phyloP scores from a whole-genome alignment of 1,140 invertebrate species.

The Magallana ariakensis region DNA sequence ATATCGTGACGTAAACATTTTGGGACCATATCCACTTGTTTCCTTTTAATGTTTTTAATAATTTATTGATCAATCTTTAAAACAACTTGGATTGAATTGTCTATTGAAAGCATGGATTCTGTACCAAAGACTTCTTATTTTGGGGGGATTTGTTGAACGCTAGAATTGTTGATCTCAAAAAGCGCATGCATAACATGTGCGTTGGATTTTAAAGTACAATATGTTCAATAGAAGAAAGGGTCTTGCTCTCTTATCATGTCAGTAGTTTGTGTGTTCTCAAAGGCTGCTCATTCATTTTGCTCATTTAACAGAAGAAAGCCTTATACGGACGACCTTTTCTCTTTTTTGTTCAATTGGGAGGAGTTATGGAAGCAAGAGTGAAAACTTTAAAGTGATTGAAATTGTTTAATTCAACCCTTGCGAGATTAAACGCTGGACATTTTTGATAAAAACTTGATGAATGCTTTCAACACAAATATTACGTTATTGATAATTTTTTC shows the following conservation, averaged over 20 bases:
- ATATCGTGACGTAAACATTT: background rate
- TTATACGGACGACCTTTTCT: background rate
- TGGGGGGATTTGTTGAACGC: background rate
- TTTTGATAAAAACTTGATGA: slow-evolving; percentile 15
- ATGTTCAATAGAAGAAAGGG: background rate
- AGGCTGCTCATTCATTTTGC: background rate
- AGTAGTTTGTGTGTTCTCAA: background rate
- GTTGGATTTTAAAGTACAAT: background rate
- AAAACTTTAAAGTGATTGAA: slow-evolving; percentile 18
- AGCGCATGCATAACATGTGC: background rate
- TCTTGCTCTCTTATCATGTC: background rate
- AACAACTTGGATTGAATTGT: background rate
- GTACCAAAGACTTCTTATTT: background rate
- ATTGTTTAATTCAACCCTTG: slow-evolving; percentile 21
- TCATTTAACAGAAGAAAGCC: background rate
- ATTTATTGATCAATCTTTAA: slow-evolving; percentile 9
- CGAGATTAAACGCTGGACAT: slow-evolving; percentile 5
- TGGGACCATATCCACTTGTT: background rate
- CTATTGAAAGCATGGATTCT: background rate
- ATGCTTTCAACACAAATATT: slow-evolving; percentile 26
- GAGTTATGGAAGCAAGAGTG: slow-evolving; percentile 4
- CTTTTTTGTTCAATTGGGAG: background rate
- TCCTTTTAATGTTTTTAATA: background rate
- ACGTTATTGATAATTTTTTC: background rate
- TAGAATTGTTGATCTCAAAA: background rate